Base-by-base conservation (phyloP, 2,113 vertebrate species). In the Lanius collurio region DNA sequence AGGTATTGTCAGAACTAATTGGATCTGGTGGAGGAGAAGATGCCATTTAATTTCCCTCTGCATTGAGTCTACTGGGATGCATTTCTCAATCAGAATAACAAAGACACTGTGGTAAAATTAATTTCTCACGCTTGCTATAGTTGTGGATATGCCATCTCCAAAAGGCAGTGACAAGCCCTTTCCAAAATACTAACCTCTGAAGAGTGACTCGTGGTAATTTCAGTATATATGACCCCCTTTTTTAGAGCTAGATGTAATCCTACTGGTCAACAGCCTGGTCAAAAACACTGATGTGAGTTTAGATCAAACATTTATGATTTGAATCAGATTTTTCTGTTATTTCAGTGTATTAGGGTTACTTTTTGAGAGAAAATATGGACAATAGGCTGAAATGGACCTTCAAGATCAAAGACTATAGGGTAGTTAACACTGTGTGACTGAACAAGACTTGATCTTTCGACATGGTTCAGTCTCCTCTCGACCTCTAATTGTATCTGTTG, bases 401-500 rank as follows among this genome's bases (percentile, higher is more conserved):
- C 55, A 81, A 81, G 73, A 92, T 2, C 11, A 41, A 55, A 46
- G 20, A 6, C 62, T 75, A 9, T 46, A n/a, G 28, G 57, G 30
- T 27, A 30, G 9, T 63, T 67, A 63, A 63, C 39, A 23, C 35
- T 53, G 17, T 49, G 56, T 93, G 79, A 87, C 44, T 78, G 67
- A 86, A 94, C 78, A 50, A 59, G 5, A 89, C 69, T 68, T 95
- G 91, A 95, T 94, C 94, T 94, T 79, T 71, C 91, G 94, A 92
- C 93, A 91, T 2, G 16, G 65, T 41, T 94, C 94, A 87, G 31
- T 60, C 86, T 89, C 81, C 93, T 87, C 74, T 94, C 86, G 84
- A 46, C 89, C 87, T 84, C 81, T 89, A 89, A 89, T 96, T 96
- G 53, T 56, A 49, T 75, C 62, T 89, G 60, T 41, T 96, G 59